Evolutionary conservation across 1,140 invertebrate genomes (phyloP).

Genomic region (Lamellibrachia luymesi): DNA sequence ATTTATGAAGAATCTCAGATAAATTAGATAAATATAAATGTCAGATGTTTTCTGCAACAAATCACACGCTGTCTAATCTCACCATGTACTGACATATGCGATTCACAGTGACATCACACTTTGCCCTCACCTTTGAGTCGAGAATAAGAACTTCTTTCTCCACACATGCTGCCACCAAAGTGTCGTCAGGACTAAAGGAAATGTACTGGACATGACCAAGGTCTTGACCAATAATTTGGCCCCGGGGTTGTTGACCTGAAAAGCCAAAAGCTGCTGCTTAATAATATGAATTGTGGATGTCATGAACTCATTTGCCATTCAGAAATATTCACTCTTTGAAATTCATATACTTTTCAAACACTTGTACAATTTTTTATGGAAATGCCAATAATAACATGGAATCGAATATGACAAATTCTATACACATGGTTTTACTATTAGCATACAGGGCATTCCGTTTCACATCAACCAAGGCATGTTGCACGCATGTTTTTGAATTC

Average conservation of each 20-base stretch:
- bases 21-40: no score
- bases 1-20: no score
- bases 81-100: neutral
- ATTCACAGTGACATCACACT: neutral
- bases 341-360: neutral
- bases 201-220: slow-evolving; percentile 31
- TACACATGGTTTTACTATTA: no score
- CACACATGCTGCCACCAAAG: slow-evolving; percentile 35
- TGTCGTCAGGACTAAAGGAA: slow-evolving; percentile 33
- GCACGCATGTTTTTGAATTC: neutral
- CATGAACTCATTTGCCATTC: neutral
- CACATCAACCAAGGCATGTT: no score
- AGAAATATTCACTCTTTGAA: neutral
- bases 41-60: neutral
- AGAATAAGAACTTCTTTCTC: slow-evolving; percentile 32
- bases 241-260: slow-evolving; percentile 26
- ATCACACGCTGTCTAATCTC: neutral
- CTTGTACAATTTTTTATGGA: neutral
- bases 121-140: neutral
- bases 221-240: slow-evolving; percentile 28
- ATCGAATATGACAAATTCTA: no score
- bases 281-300: neutral
- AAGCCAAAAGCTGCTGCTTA: neutral
- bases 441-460: no score
- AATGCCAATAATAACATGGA: no score